A percentile compares a stretch with the other conserved stretches of the same genome.
Conservation (phyloP, 2,113 vertebrate genomes). For the Rhabdornis inornatus region DNA sequence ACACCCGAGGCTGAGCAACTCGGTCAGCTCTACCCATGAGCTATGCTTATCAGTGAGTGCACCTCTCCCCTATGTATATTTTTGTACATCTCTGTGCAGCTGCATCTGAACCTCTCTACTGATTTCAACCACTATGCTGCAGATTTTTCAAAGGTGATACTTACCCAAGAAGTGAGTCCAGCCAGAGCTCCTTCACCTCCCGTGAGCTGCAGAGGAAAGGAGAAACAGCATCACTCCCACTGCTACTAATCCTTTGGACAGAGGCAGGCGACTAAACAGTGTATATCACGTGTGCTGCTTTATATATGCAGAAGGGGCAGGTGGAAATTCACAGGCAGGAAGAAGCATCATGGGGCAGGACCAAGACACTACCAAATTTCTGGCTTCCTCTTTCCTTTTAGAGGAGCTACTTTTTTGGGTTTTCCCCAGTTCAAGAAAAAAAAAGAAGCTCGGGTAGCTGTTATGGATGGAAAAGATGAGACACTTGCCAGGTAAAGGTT, state of each 20-base stretch:
- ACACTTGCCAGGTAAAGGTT: slow-evolving; percentile 33
- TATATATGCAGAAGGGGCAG: slow-evolving; percentile 71
- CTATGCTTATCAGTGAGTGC: background rate
- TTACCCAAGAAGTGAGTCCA: slow-evolving; percentile 81
- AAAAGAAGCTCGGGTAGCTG: background rate
- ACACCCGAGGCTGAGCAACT: background rate
- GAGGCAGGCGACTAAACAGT: slow-evolving; percentile 45
- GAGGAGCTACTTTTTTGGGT: background rate
- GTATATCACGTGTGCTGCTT: slow-evolving; percentile 38
- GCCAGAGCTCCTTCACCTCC: slow-evolving; percentile 82
- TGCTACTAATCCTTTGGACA: slow-evolving; percentile 67
- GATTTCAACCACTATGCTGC: rapidly evolving
- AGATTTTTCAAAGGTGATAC: background rate
- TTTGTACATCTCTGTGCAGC: background rate
- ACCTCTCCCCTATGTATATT: background rate
- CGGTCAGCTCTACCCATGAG: background rate
- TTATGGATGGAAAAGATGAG: slow-evolving; percentile 73
- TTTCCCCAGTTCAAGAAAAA: background rate
- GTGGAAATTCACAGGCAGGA: slow-evolving; percentile 88
- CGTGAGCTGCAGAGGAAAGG: slow-evolving; percentile 62
- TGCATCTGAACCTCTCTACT: background rate
- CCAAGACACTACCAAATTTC: slow-evolving; percentile 2
- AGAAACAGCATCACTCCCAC: slow-evolving; percentile 71
- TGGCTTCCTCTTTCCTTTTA: slow-evolving; percentile 83
- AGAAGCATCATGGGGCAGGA: slow-evolving; percentile 81